These are phyloP conservation scores for Drosophila fulvimacula DNA, from an alignment of 2,888 invertebrate genomes.

Conservation along the genomic window DNA sequence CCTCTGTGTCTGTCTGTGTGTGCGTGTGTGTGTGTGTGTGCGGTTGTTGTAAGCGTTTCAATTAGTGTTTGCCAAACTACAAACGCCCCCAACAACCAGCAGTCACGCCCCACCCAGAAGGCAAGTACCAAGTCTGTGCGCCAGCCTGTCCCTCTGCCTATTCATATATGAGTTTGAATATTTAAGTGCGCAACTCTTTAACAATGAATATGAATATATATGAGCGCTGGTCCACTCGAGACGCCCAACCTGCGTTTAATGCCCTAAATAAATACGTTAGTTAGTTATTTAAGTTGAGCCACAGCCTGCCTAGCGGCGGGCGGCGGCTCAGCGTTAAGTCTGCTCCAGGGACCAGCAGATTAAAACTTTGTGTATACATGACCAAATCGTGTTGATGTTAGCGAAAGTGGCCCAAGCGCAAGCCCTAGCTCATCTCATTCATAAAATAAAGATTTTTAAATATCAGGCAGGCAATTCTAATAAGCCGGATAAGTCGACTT, in stretches of 20 bases:
- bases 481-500: too few relatives aligned
- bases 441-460: not conserved
- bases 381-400: conserved; percentile 13
- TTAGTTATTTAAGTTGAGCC: conserved; percentile 14
- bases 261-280: conserved; percentile 23
- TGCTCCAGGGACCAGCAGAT: conserved; percentile 32
- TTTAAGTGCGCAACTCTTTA: conserved; percentile 22
- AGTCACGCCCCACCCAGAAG: conserved; percentile 36
- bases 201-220: conserved; percentile 59
- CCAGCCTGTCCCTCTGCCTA: conserved; percentile 1
- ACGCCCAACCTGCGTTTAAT: conserved; percentile 24
- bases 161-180: conserved; percentile 2
- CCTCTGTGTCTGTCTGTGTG: conserved; percentile 5
- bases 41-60: conserved; percentile 66
- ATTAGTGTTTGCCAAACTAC: conserved; percentile 69
- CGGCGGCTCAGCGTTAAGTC: conserved; percentile 13
- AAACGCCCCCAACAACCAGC: conserved; percentile 30
- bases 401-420: not conserved
- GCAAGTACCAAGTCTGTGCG: conserved; percentile 16
- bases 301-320: not conserved
- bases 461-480: not conserved
- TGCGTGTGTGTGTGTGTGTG: conserved; percentile 19
- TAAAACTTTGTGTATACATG: conserved; percentile 22
- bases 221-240: conserved; percentile 18
- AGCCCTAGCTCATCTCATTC: not conserved